A percentile compares a stretch with the other conserved stretches of the same genome.
Evolutionary conservation across 2,888 invertebrate species (phyloP).

Genomic region (Ochlodes sylvanus): DNA sequence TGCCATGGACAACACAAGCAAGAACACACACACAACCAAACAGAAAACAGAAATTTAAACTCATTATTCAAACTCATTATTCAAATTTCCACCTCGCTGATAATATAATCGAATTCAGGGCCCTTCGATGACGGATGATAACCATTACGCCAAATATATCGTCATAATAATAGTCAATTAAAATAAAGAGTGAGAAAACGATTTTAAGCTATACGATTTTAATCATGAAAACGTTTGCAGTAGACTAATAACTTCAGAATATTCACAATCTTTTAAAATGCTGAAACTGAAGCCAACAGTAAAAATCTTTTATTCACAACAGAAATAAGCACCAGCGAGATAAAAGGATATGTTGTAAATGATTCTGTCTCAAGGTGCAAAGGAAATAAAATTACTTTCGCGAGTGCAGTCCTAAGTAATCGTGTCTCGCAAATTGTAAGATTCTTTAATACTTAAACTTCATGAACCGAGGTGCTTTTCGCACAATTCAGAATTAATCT

Average conservation of each 20-base stretch:
- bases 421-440: constrained; percentile 21
- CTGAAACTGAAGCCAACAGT: neutral
- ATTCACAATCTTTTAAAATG: neutral
- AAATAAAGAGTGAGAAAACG: too few species aligned
- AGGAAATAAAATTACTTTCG: constrained; percentile 19
- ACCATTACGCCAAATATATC: too few species aligned
- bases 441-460: constrained; percentile 16
- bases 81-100: too few species aligned
- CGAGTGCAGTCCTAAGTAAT: constrained; percentile 23
- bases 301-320: neutral
- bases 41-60: too few species aligned
- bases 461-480: constrained; percentile 4
- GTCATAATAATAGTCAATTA: too few species aligned
- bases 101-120: too few species aligned
- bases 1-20: too few species aligned
- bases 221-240: too few species aligned
- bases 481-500: constrained; percentile 18
- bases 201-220: too few species aligned
- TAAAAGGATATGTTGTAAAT: constrained; percentile 7
- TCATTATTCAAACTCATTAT: too few species aligned
- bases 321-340: neutral
- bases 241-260: neutral
- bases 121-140: too few species aligned
- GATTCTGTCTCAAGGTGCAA: constrained; percentile 12
- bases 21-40: too few species aligned